Evolutionary conservation across 2,888 invertebrate genomes (phyloP), one percentile per base, ranked within the genome.

Genomic region (Himalopsyche kuldschensis): DNA sequence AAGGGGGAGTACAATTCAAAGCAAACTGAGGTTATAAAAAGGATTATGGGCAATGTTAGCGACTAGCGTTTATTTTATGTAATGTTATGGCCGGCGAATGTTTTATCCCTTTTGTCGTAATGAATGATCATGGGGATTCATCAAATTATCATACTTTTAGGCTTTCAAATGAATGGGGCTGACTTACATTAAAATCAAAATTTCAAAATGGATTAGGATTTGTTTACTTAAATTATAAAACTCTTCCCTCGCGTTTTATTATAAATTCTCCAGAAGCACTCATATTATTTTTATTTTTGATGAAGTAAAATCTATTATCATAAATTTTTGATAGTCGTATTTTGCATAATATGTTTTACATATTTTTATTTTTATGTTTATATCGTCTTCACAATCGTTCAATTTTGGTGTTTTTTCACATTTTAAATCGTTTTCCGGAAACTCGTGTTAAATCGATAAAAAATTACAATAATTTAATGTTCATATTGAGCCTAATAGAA

Each of bases 71-170:
- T 69, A 69, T 69, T 69, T 69, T 69, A 69, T 69, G 69, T 69
- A 69, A 69, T 69, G 75, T 79, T 77, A 78, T 79, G 75, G 55
- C 75, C 79, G 69, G 63, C 69, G 78, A 82, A 82, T 79, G 79
- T 27, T 79, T 82, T 81, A 78, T 81, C 35, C 69, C 63, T 55
- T 82, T 82, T 69, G 69, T 69, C 69, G 69, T 69, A 69, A 69
- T 69, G 69, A 69, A 69, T 69, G 69, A 69, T 69, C 69, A 27
- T 69, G 69, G 69, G 69, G 69, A 69, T 69, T 69, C 69, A 69
- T 69, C 69, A 69, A 69, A 69, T 69, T 69, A 69, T 69, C 69
- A 69, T 69, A 69, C 69, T 27, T 69, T 69, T 69, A 69, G 69
- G 69, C 69, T 69, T 69, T 69, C 69, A 27, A 69, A 69, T 27